Percentiles rank a stretch among this genome's conserved stretches.
Conservation (phyloP, 2,888 invertebrate genomes). For the Andrena praecox region DNA sequence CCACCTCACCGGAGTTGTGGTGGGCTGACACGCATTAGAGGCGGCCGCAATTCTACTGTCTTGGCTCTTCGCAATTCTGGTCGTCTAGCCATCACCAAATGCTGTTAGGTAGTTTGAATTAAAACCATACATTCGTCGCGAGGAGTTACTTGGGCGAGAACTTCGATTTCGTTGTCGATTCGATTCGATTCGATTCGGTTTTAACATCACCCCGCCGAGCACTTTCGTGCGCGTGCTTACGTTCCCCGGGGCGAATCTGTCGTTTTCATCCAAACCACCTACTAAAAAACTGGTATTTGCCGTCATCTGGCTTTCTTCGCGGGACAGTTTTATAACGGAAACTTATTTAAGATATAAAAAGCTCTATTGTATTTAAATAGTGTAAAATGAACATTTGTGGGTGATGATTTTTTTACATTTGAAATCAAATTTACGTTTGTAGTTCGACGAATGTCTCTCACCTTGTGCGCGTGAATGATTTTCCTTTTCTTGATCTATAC, state of each 20-base stretch:
- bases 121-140: conserved; percentile 78
- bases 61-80: conserved; percentile 84
- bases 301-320: conserved; percentile 82
- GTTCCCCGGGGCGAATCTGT: conserved; percentile 72
- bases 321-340: conserved; percentile 83
- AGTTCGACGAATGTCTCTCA: conserved; percentile 84
- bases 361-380: conserved; percentile 85
- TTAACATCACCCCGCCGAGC: conserved; percentile 33
- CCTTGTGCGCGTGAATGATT: conserved; percentile 84
- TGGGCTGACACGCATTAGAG: conserved; percentile 79
- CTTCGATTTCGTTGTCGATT: conserved; percentile 14
- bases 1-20: conserved; percentile 83
- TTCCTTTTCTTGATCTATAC: conserved; percentile 76
- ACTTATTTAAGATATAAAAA: conserved; percentile 85
- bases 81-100: conserved; percentile 83
- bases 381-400: conserved; percentile 85
- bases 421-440: conserved; percentile 84
- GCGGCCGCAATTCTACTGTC: conserved; percentile 75
- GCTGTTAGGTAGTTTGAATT: conserved; percentile 82
- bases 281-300: conserved; percentile 80
- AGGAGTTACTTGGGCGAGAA: conserved; percentile 33
- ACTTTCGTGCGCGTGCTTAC: conserved; percentile 11
- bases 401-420: conserved; percentile 83
- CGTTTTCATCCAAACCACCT: conserved; percentile 78
- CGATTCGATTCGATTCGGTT: conserved; percentile 12